Conservation (phyloP, 2,888 invertebrate genomes). For the Sisyra terminalis region DNA sequence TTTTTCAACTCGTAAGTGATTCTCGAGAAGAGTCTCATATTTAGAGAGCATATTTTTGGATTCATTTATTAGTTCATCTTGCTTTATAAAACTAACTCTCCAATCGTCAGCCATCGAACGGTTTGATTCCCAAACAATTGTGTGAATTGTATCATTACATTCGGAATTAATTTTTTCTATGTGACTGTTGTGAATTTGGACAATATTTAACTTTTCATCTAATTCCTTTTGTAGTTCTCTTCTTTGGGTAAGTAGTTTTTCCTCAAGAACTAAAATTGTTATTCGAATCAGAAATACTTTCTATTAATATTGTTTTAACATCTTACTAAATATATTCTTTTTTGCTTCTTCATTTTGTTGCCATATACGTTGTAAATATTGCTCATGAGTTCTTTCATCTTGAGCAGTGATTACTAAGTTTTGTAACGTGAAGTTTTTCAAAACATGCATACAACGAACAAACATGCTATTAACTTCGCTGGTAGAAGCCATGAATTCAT, state of each 20-base stretch:
- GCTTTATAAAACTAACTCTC: slow-evolving; percentile 29
- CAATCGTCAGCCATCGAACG: slow-evolving; percentile 34
- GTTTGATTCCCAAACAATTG: slow-evolving; percentile 26
- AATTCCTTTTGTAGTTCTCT: slow-evolving; percentile 20
- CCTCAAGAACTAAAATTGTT: slow-evolving; percentile 18
- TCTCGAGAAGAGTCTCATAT: slow-evolving; percentile 28
- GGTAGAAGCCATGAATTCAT: background rate
- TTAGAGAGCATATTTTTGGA: slow-evolving; percentile 26
- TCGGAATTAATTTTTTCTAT: slow-evolving; percentile 17
- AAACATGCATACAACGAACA: slow-evolving; percentile 20
- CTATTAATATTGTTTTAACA: no score
- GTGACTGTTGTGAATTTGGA: slow-evolving; percentile 20
- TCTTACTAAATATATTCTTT: slow-evolving; percentile 26
- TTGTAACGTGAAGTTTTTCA: slow-evolving; percentile 25
- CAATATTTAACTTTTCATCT: slow-evolving; percentile 21
- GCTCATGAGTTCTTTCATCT: slow-evolving; percentile 29
- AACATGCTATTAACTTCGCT: slow-evolving; percentile 6
- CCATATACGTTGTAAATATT: slow-evolving; percentile 28
- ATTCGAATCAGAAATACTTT: no score
- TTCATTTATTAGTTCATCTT: slow-evolving; percentile 32
- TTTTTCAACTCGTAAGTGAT: slow-evolving; percentile 34
- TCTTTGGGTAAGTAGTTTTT: slow-evolving; percentile 22
- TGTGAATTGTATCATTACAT: slow-evolving; percentile 15
- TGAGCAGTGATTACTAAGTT: slow-evolving; percentile 31
- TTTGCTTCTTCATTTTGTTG: slow-evolving; percentile 26